Evolutionary conservation across 2,797 vertebrate genomes (phyloP).

Genomic region (Heliangelus exortis): DNA sequence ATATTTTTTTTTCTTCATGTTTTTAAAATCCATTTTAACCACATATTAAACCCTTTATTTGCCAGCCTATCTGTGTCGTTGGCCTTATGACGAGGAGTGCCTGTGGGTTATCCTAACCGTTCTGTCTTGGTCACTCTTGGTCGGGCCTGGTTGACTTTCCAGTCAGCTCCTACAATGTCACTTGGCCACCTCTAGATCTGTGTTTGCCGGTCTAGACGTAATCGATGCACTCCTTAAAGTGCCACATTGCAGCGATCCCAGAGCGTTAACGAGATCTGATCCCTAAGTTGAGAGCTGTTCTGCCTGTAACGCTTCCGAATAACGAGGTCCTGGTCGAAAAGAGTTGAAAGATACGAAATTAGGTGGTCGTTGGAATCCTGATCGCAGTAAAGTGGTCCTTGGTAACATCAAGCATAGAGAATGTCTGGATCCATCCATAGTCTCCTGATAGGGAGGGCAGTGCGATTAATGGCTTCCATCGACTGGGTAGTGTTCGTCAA

Average conservation of each 20-base stretch:
- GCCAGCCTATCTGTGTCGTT: constrained; percentile 99
- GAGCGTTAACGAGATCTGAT: constrained; percentile 87
- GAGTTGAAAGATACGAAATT: constrained; percentile 86
- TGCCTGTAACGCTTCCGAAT: constrained; percentile 92
- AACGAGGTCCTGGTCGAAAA: constrained; percentile 89
- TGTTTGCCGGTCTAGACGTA: constrained; percentile 88
- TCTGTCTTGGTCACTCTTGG: constrained; percentile 99
- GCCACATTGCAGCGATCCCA: constrained; percentile 85
- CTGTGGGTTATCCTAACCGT: constrained; percentile 93
- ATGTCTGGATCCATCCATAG: constrained; percentile 90
- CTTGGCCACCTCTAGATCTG: constrained; percentile 87
- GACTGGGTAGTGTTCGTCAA: constrained; percentile 86
- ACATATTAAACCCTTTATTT: constrained; percentile 99
- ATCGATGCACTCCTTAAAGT: constrained; percentile 85
- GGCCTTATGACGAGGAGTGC: constrained; percentile 97
- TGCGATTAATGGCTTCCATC: constrained; percentile 86
- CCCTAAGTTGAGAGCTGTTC: constrained; percentile 89
- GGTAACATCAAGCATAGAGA: constrained; percentile 92
- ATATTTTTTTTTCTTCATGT: constrained; percentile 80
- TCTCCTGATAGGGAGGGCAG: constrained; percentile 86
- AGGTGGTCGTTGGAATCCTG: constrained; percentile 88
- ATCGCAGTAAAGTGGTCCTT: constrained; percentile 91
- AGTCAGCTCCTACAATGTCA: constrained; percentile 90
- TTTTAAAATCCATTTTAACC: constrained; percentile 93
- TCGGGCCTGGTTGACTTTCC: constrained; percentile 96